Conservation (phyloP, 1,140 invertebrate genomes). For the Meloidogyne hapla region DNA sequence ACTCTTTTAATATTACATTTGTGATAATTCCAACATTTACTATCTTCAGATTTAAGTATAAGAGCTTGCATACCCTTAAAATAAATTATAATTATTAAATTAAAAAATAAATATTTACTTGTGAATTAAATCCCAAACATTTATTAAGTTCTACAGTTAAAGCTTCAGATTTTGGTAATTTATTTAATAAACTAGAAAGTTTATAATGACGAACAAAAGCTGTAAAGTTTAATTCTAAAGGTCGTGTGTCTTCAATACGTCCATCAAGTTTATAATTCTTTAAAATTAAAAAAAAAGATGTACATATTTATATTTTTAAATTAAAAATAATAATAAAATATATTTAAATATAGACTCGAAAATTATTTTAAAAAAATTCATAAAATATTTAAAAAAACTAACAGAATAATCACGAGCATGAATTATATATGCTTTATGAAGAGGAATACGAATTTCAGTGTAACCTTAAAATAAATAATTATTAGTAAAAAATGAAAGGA, state of each 20-base stretch:
- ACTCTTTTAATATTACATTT: neutral
- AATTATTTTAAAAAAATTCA: too few species aligned
- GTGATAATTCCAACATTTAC: conserved; percentile 1
- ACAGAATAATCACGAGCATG: neutral
- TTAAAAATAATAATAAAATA: too few species aligned
- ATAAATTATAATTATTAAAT: neutral
- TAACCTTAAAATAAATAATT: neutral
- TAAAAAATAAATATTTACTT: neutral
- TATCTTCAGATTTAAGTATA: neutral
- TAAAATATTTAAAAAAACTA: neutral
- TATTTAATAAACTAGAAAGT: neutral
- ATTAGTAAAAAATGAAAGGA: neutral
- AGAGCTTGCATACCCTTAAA: neutral
- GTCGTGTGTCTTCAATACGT: neutral
- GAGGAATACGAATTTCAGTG: neutral
- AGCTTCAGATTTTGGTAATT: neutral
- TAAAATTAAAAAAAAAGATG: neutral
- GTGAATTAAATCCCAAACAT: neutral
- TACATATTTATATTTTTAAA: too few species aligned
- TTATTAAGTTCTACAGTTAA: neutral
- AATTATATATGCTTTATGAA: neutral
- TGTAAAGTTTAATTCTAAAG: conserved; percentile 1
- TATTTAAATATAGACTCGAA: too few species aligned
- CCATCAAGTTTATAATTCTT: conserved; percentile 1
- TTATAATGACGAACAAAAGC: neutral